Evolutionary conservation across 2,797 vertebrate species (phyloP).

Genomic region (Trachurus trachurus): DNA sequence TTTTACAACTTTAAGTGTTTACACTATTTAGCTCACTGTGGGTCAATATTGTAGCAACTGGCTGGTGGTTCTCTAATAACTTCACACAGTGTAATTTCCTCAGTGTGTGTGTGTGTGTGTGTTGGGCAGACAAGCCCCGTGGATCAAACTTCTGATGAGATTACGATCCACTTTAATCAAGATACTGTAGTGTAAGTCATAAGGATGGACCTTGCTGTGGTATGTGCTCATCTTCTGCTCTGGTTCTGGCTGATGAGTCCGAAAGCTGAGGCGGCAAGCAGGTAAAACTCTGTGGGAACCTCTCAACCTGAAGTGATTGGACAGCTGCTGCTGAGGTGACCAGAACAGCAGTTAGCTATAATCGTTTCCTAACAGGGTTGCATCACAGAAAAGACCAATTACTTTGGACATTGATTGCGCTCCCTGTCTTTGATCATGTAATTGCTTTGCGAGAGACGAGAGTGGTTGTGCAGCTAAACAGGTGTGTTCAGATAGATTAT

Average conservation of each 20-base stretch:
- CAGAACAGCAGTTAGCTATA: slow-evolving; percentile 64
- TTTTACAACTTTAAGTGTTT: too few species aligned
- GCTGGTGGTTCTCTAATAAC: slow-evolving; percentile 32
- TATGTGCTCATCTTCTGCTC: slow-evolving; percentile 35
- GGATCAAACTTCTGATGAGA: slow-evolving; percentile 62
- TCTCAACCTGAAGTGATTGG: slow-evolving; percentile 65
- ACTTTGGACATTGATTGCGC: slow-evolving; percentile 81
- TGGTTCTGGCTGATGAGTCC: slow-evolving; percentile 40
- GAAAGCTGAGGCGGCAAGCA: slow-evolving; percentile 9
- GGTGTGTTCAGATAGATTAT: slow-evolving; percentile 74
- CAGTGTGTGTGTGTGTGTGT: slow-evolving; percentile 14
- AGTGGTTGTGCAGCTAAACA: slow-evolving; percentile 66
- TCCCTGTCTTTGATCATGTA: slow-evolving; percentile 79
- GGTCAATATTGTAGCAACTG: slow-evolving; percentile 11
- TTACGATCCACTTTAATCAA: slow-evolving; percentile 61
- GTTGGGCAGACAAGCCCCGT: slow-evolving; percentile 12
- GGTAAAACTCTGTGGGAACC: slow-evolving; percentile 29
- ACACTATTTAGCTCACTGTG: not conserved
- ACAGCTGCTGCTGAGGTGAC: slow-evolving; percentile 64
- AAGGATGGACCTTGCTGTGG: slow-evolving; percentile 1
- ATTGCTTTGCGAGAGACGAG: slow-evolving; percentile 76
- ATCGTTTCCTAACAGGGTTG: slow-evolving; percentile 80
- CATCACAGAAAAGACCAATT: slow-evolving; percentile 78
- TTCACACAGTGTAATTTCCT: slow-evolving; percentile 32
- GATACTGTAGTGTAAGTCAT: slow-evolving; percentile 48